Evolutionary conservation across 1,140 invertebrate species (phyloP).

Genomic region (Scaptodrosophila lebanonensis): DNA sequence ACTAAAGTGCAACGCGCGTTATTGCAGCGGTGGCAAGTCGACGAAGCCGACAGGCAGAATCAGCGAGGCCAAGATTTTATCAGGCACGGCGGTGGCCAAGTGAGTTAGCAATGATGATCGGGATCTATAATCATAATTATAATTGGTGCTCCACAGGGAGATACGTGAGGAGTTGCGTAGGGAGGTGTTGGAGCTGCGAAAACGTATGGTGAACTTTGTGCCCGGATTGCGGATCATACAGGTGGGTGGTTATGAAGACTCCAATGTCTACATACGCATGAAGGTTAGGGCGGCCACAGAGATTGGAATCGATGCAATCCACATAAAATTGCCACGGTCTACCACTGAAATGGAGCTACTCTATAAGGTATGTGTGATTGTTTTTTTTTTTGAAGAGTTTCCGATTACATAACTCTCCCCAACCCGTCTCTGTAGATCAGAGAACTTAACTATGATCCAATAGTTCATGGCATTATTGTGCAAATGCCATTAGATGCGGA

Average conservation of each 20-base stretch:
- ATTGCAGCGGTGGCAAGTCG: slow-evolving; percentile 32
- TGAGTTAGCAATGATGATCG: slow-evolving; percentile 29
- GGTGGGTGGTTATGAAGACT: slow-evolving; percentile 96
- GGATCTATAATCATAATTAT: not conserved
- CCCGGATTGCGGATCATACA: slow-evolving; percentile 91
- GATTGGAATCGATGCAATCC: slow-evolving; percentile 91
- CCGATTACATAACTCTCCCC: too few species aligned
- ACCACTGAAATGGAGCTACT: slow-evolving; percentile 87
- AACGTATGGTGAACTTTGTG: slow-evolving; percentile 81
- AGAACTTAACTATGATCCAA: slow-evolving; percentile 89
- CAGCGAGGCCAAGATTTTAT: slow-evolving; percentile 79
- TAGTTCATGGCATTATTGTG: slow-evolving; percentile 96
- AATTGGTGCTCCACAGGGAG: slow-evolving; percentile 82
- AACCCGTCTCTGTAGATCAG: too few species aligned
- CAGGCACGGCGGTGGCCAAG: slow-evolving; percentile 81
- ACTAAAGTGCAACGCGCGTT: too few species aligned
- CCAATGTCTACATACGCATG: slow-evolving; percentile 99
- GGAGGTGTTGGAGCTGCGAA: slow-evolving; percentile 82
- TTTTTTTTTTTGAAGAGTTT: too few species aligned
- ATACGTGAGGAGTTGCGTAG: slow-evolving; percentile 84
- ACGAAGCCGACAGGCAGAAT: slow-evolving; percentile 36
- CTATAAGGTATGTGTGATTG: too few species aligned
- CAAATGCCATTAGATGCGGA: slow-evolving; percentile 95
- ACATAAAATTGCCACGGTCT: slow-evolving; percentile 88
- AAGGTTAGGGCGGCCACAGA: slow-evolving; percentile 95